Evolutionary conservation across 2,113 vertebrate species (phyloP).

Genomic region (Anser brachyrhynchus): DNA sequence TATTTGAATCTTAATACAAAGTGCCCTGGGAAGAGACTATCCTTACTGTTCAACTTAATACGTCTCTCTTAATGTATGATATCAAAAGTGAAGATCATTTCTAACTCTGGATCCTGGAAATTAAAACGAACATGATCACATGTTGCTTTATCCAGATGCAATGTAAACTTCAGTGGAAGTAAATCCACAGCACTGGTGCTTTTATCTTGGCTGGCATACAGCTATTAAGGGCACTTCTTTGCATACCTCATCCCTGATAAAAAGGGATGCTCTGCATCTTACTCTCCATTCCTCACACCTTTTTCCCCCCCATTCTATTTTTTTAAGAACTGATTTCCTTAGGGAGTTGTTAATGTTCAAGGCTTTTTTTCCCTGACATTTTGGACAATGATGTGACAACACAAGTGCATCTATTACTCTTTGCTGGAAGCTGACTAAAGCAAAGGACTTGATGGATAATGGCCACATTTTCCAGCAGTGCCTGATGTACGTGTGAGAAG

Average conservation of each 20-base stretch:
- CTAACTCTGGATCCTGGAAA: slow-evolving; percentile 15
- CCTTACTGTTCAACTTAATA: slow-evolving; percentile 2
- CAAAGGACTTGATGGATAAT: slow-evolving; percentile 57
- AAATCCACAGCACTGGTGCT: neutral
- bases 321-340: slow-evolving; percentile 53
- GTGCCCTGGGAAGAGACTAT: neutral
- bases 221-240: neutral
- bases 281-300: neutral
- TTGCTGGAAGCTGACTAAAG: slow-evolving; percentile 45
- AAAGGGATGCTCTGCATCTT: neutral
- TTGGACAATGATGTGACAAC: slow-evolving; percentile 62
- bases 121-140: neutral
- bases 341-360: slow-evolving; percentile 48
- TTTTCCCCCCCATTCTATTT: neutral
- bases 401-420: slow-evolving; percentile 57
- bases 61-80: neutral
- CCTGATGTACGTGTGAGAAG: slow-evolving; percentile 14
- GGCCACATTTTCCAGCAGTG: slow-evolving; percentile 32
- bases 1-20: slow-evolving; percentile 33
- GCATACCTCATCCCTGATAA: neutral
- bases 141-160: neutral
- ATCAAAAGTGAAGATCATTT: neutral
- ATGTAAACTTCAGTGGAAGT: neutral
- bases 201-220: neutral
- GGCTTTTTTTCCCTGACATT: slow-evolving; percentile 54